Evolutionary conservation across 2,113 vertebrate species (phyloP).

Genomic region (Erinaceus europaeus): DNA sequence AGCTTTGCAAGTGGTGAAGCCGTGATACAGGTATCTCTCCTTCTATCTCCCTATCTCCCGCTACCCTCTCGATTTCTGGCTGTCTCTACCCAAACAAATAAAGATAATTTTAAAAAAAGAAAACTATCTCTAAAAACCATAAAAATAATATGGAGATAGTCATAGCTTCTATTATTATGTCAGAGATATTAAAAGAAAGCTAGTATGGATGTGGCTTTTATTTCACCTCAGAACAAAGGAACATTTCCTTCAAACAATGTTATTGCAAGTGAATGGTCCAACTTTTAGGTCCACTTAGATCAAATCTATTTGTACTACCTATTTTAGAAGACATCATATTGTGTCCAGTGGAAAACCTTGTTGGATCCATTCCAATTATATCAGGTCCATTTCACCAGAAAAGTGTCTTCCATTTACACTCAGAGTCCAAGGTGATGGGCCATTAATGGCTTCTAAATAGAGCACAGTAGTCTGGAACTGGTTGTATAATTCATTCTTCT

Average conservation of each 20-base stretch:
- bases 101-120: too few relatives aligned
- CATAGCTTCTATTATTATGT: background rate
- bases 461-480: background rate
- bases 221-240: background rate
- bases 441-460: background rate
- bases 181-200: slow-evolving; percentile 6
- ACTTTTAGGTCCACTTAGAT: background rate
- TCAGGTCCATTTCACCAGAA: slow-evolving; percentile 42
- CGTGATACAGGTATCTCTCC: too few relatives aligned
- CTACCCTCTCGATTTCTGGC: too few relatives aligned
- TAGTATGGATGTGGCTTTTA: background rate
- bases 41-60: too few relatives aligned
- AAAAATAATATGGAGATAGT: background rate
- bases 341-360: slow-evolving; percentile 1
- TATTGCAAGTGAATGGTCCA: slow-evolving; percentile 18
- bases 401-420: background rate
- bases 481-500: background rate
- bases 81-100: too few relatives aligned
- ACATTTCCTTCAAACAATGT: background rate
- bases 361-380: slow-evolving; percentile 6
- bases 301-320: background rate
- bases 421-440: background rate
- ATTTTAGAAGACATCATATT: background rate
- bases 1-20: too few relatives aligned
- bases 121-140: too few relatives aligned